phyloP scores from a whole-genome alignment of 2,888 invertebrate genomes.

The Dione vanillae region DNA sequence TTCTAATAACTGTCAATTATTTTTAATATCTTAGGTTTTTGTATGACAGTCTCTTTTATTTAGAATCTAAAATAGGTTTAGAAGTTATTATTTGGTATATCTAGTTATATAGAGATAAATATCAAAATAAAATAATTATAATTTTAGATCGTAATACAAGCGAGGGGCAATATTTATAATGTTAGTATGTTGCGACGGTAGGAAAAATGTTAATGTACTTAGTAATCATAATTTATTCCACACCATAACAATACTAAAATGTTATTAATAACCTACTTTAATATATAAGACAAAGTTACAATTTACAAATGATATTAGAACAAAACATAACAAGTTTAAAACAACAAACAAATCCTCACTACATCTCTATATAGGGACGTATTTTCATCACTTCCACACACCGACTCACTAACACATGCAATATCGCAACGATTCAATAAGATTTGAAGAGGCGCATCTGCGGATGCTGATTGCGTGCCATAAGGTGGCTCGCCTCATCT shows the following conservation, averaged over 20 bases:
- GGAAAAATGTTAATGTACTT: too few species aligned
- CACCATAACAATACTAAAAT: too few species aligned
- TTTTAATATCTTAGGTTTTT: conserved; percentile 33
- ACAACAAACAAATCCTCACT: background rate
- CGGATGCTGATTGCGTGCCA: conserved; percentile 68
- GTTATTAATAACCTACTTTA: background rate
- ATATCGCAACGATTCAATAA: conserved; percentile 34
- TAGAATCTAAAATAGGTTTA: background rate
- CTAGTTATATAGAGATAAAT: too few species aligned
- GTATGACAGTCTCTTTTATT: background rate
- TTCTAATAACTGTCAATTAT: background rate
- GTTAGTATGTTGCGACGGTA: too few species aligned
- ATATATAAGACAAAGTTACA: background rate
- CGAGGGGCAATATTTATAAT: too few species aligned
- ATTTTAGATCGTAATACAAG: too few species aligned
- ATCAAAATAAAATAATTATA: background rate
- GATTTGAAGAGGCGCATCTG: conserved; percentile 65
- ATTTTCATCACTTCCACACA: conserved; percentile 1
- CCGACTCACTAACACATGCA: conserved; percentile 18
- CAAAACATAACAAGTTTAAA: too few species aligned
- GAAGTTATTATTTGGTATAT: background rate
- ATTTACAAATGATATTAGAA: background rate
- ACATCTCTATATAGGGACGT: background rate
- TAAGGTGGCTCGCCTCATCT: conserved; percentile 72
- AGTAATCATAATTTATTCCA: too few species aligned